These are phyloP conservation scores for Malurus leucopterus DNA, from an alignment of 2,797 vertebrate species.

Conservation along the genomic window DNA sequence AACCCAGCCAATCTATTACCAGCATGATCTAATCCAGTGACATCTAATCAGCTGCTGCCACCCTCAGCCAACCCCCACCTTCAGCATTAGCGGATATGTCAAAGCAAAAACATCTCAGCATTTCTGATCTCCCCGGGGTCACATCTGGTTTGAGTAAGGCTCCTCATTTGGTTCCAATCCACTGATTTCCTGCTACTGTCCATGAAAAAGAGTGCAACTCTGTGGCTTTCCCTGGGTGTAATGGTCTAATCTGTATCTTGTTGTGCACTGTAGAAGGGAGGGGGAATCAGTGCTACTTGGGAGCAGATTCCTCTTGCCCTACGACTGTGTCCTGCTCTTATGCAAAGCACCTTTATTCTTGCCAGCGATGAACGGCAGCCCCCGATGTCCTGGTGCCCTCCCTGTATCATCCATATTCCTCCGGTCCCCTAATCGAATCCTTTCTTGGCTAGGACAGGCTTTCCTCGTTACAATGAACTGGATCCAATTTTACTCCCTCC, in stretches of 20 bases:
- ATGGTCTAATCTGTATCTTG: slow-evolving; percentile 64
- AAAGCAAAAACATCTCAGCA: slow-evolving; percentile 54
- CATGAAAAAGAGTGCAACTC: slow-evolving; percentile 58
- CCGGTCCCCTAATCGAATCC: slow-evolving; percentile 48
- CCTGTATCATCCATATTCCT: background rate
- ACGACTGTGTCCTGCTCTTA: background rate
- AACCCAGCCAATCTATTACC: background rate
- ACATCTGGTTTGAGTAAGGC: slow-evolving; percentile 69
- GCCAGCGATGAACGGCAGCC: slow-evolving; percentile 10
- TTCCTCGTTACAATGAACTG: slow-evolving; percentile 38
- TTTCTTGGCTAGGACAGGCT: slow-evolving; percentile 26
- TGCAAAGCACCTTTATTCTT: slow-evolving; percentile 40
- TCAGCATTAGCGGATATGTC: slow-evolving; percentile 22
- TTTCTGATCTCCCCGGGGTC: slow-evolving; percentile 34
- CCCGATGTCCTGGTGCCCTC: slow-evolving; percentile 34
- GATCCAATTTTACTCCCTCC: slow-evolving; percentile 39
- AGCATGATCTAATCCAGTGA: background rate
- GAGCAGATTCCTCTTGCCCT: slow-evolving; percentile 31
- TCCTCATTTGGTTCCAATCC: slow-evolving; percentile 72
- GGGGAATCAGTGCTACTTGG: slow-evolving; percentile 31
- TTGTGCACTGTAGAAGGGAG: slow-evolving; percentile 47
- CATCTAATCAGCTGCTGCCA: slow-evolving; percentile 6
- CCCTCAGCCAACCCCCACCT: background rate
- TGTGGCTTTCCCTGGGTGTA: slow-evolving; percentile 62
- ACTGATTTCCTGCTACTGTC: slow-evolving; percentile 74